These are phyloP conservation scores for Physocephala rufipes DNA, from an alignment of 2,888 invertebrate species.

Conservation along the genomic window DNA sequence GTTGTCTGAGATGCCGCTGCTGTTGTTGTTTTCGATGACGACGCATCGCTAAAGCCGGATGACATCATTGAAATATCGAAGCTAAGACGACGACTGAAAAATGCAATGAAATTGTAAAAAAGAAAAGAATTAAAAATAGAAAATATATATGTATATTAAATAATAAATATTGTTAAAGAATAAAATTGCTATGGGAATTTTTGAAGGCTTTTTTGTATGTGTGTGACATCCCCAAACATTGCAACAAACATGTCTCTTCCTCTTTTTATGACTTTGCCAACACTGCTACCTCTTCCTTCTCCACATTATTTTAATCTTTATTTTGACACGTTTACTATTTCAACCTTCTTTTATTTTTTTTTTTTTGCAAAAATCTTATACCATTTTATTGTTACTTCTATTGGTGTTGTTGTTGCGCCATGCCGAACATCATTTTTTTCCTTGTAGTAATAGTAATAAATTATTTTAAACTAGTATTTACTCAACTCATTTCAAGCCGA, in stretches of 20 bases:
- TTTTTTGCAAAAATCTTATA: too few relatives aligned
- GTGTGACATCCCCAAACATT: too few relatives aligned
- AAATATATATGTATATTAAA: not conserved
- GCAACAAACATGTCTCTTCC: not conserved
- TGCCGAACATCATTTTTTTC: too few relatives aligned
- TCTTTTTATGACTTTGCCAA: not conserved
- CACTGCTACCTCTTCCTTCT: constrained; percentile 1
- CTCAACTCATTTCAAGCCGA: too few relatives aligned
- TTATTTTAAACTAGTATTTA: not conserved
- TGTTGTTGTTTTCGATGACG: constrained; percentile 35
- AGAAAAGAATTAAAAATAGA: not conserved
- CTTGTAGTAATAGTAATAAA: constrained; percentile 7
- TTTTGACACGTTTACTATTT: too few relatives aligned
- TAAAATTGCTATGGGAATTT: too few relatives aligned
- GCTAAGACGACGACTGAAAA: constrained; percentile 25
- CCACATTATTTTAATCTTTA: too few relatives aligned
- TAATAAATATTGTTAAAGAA: too few relatives aligned
- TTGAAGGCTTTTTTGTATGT: too few relatives aligned
- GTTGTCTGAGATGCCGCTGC: constrained; percentile 37
- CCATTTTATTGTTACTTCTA: too few relatives aligned
- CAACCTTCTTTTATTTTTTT: too few relatives aligned
- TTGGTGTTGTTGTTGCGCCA: too few relatives aligned
- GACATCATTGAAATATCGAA: constrained; percentile 10
- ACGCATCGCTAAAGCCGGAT: constrained; percentile 39
- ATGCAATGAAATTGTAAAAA: not conserved